Conservation (phyloP, 2,888 invertebrate species). For the Raillietiella orientalis region DNA sequence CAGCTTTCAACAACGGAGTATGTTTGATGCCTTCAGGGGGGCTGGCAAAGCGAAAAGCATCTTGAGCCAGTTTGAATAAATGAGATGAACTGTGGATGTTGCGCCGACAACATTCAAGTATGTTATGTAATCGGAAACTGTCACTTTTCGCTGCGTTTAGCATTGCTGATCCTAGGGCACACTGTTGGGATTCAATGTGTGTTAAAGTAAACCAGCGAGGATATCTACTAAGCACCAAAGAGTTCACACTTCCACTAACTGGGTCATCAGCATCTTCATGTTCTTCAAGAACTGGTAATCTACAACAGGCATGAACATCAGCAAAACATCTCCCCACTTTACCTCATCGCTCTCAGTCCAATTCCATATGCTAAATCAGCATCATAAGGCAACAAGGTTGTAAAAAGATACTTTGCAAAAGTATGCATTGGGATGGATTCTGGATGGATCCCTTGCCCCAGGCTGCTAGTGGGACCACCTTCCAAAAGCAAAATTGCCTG, state of each 20-base stretch:
- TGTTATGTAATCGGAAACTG: slow-evolving; percentile 29
- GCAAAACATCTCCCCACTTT: no score
- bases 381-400: slow-evolving; percentile 34
- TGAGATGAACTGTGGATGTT: slow-evolving; percentile 56
- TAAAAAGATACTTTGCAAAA: slow-evolving; percentile 43
- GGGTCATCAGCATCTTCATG: slow-evolving; percentile 27
- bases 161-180: slow-evolving; percentile 38
- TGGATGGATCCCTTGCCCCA: slow-evolving; percentile 37
- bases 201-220: slow-evolving; percentile 45
- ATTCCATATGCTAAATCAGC: slow-evolving; percentile 44
- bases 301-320: neutral
- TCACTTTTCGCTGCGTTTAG: slow-evolving; percentile 35
- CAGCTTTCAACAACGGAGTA: slow-evolving; percentile 12
- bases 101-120: slow-evolving; percentile 38
- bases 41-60: slow-evolving; percentile 47
- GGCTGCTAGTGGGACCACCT: slow-evolving; percentile 40
- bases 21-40: slow-evolving; percentile 33
- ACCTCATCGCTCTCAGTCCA: slow-evolving; percentile 40
- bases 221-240: slow-evolving; percentile 22
- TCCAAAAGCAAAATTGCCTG: slow-evolving; percentile 33
- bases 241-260: slow-evolving; percentile 15
- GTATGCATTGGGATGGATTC: slow-evolving; percentile 56
- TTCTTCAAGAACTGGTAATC: slow-evolving; percentile 18
- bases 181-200: slow-evolving; percentile 46
- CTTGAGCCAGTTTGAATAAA: slow-evolving; percentile 50